phyloP scores from a whole-genome alignment of 2,113 vertebrate genomes.

The Malaclemys terrapin region DNA sequence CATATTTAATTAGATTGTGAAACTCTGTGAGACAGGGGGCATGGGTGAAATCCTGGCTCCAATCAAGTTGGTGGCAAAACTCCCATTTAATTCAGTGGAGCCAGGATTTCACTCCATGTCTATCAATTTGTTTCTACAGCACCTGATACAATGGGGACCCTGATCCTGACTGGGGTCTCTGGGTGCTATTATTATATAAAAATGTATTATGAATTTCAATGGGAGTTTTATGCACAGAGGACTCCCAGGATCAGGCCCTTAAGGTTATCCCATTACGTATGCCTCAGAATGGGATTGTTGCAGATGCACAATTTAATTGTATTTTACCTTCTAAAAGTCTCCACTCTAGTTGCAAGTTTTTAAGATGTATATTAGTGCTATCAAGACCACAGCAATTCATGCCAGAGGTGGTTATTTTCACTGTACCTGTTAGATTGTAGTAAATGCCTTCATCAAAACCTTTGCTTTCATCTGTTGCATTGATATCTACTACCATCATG shows the following conservation, averaged over 20 bases:
- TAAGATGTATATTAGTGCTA: neutral
- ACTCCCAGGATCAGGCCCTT: neutral
- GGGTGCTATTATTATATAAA: neutral
- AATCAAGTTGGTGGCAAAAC: neutral
- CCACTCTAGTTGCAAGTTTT: neutral
- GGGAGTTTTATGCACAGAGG: neutral
- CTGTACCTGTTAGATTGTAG: conserved; percentile 69
- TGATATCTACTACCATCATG: conserved; percentile 61
- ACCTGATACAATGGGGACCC: neutral
- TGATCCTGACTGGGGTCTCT: neutral
- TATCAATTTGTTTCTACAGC: neutral
- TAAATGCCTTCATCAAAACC: conserved; percentile 65
- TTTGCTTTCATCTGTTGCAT: conserved; percentile 63
- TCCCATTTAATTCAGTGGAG: neutral
- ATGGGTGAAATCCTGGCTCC: neutral
- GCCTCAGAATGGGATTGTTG: neutral
- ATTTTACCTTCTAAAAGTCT: neutral
- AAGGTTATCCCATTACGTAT: neutral
- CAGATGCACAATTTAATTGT: neutral
- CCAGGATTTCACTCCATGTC: neutral
- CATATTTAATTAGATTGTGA: neutral
- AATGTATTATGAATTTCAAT: neutral
- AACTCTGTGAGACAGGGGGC: neutral
- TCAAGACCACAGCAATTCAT: neutral
- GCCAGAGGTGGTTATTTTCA: neutral